Evolutionary conservation across 2,113 vertebrate genomes (phyloP), one percentile per base, ranked within the genome.

Genomic region (Collichthys lucidus): DNA sequence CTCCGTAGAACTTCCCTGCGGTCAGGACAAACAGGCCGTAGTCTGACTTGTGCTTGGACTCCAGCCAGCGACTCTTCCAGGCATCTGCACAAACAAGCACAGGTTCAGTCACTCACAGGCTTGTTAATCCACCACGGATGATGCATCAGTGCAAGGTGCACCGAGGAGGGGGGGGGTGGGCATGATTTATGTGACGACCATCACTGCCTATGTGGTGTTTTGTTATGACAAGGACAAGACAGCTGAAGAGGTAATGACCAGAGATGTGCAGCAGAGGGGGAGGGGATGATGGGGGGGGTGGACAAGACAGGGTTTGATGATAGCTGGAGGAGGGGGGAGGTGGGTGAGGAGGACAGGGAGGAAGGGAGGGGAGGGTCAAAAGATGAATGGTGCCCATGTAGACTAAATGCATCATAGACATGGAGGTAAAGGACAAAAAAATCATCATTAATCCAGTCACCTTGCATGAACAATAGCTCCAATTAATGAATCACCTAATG

Each of bases 31-130:
- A 97, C 92, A 94, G 93, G 69, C 95, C 93, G 49, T 93, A 96
- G 91, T 96, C 93, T 0, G 88, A 90, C 83, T 92, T 96, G 83
- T 96, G 94, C 86, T 96, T 96, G 82, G 95, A 96, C 89, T 95
- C 91, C 20, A 93, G 64, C 96, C 94, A 96, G 70, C 91, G 77
- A 90, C 93, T 94, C 65, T 93, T 91, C 95, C 95, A 96, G 79
- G 81, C 86, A 86, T 96, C 96, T 96, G 86, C 71, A 91, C 65
- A 80, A 29, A 82, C 31, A 87, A 42, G 29, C 11, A 17, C 0
- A 76, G 80, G 70, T 68, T 87, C n/a, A 90, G 57, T 77, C 49
- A 69, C 29, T 53, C 49, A 22, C 42, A 72, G 0, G 7, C 29
- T 29, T 24, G 40, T 60, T 24, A 19, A 66, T 22, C 61, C 68